Conservation (phyloP, 2,888 invertebrate species). For the Drosophila rellima region DNA sequence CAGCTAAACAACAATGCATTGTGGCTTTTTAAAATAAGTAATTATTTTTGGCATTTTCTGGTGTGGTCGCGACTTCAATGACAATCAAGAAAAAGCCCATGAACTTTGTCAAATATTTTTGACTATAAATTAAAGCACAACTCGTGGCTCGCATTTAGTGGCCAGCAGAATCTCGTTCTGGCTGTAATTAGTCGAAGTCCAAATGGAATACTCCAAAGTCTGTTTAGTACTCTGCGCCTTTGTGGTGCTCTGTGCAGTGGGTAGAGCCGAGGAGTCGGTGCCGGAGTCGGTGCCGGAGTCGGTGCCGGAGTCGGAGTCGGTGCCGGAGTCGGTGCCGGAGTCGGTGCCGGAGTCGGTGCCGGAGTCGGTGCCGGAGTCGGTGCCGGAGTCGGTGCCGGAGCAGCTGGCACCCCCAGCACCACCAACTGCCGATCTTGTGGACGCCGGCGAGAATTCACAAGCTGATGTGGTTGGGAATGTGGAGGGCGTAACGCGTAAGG, state of each 20-base stretch:
- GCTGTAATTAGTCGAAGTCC: slow-evolving; percentile 2
- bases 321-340: slow-evolving; percentile 15
- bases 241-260: slow-evolving; percentile 27
- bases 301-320: slow-evolving; percentile 17
- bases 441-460: slow-evolving; percentile 51
- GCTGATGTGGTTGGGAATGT: slow-evolving; percentile 40
- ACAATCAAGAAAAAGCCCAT: slow-evolving; percentile 52
- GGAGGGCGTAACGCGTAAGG: slow-evolving; percentile 57
- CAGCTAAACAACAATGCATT: slow-evolving; percentile 42
- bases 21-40: slow-evolving; percentile 23
- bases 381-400: slow-evolving; percentile 15
- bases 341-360: slow-evolving; percentile 20
- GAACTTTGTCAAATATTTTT: slow-evolving; percentile 47
- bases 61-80: slow-evolving; percentile 55
- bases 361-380: slow-evolving; percentile 11
- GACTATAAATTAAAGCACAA: slow-evolving; percentile 64
- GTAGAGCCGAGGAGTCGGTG: slow-evolving; percentile 9
- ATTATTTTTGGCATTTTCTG: slow-evolving; percentile 52
- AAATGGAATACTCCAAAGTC: slow-evolving; percentile 53
- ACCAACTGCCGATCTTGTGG: slow-evolving; percentile 9
- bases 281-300: slow-evolving; percentile 15
- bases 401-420: neutral
- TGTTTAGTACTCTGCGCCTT: slow-evolving; percentile 40
- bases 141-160: slow-evolving; percentile 49
- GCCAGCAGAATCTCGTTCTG: slow-evolving; percentile 22